Evolutionary conservation across 37 sponge, comb jelly and placozoan genomes (phyloP).

Genomic region (Halichondria panicea): DNA sequence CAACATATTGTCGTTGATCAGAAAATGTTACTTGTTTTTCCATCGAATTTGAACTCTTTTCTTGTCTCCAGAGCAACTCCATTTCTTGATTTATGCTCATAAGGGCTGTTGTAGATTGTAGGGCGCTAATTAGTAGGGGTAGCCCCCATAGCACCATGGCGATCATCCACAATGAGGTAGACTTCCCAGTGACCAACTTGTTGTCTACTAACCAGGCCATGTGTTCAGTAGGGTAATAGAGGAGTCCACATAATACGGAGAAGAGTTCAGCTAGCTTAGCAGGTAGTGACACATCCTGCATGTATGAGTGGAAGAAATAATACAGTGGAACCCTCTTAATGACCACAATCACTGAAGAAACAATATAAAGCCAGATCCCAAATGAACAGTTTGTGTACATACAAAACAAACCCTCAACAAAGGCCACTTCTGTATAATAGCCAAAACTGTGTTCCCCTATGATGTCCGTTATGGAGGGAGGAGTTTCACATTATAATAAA

Average conservation of each 20-base stretch:
- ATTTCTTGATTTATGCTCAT: background rate
- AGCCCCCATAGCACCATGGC: conserved; percentile 28
- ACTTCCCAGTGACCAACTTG: conserved; percentile 17
- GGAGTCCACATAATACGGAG: conserved; percentile 11
- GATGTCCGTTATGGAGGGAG: no score
- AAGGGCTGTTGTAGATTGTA: conserved; percentile 2
- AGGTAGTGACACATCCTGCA: background rate
- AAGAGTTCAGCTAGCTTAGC: background rate
- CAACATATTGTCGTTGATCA: background rate
- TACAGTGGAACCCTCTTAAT: no score
- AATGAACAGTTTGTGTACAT: no score
- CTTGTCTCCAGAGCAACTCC: no score
- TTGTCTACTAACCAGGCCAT: conserved; percentile 69
- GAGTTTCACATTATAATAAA: no score
- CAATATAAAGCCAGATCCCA: no score
- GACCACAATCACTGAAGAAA: no score
- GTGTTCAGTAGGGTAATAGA: conserved; percentile 79
- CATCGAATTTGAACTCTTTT: no score
- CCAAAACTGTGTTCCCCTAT: no score
- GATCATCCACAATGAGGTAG: conserved; percentile 33
- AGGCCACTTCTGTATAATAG: no score
- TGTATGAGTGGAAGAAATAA: no score
- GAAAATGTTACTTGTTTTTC: background rate
- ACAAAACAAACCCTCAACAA: no score
- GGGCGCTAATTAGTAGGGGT: background rate